phyloP scores from a whole-genome alignment of 64 coral and sea anemone genomes.

The Actinia tenebrosa region DNA sequence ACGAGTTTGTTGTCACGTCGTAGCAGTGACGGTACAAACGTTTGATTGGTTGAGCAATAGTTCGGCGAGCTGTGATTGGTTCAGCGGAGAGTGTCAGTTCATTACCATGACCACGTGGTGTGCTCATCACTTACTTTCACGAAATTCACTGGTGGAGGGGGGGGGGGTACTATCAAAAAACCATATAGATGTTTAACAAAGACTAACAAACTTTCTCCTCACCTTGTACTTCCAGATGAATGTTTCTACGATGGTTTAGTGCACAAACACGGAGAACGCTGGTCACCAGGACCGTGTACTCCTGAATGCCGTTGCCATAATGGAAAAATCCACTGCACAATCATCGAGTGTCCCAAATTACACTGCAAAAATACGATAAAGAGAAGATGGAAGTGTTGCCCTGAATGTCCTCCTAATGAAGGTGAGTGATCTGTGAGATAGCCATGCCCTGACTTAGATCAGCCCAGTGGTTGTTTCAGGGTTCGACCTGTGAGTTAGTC shows the following conservation, averaged over 20 bases:
- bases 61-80: too few species aligned
- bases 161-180: too few species aligned
- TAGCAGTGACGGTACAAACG: background rate
- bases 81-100: too few species aligned
- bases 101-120: too few species aligned
- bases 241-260: constrained; percentile 94
- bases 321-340: constrained; percentile 92
- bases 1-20: too few species aligned
- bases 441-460: background rate
- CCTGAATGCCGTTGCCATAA: constrained; percentile 88
- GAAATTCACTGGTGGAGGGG: too few species aligned
- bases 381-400: constrained; percentile 93
- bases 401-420: constrained; percentile 71
- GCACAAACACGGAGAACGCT: constrained; percentile 79
- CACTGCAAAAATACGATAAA: constrained; percentile 74
- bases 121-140: too few species aligned
- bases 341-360: constrained; percentile 91
- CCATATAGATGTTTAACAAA: too few species aligned
- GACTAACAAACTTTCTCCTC: background rate
- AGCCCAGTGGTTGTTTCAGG: too few species aligned
- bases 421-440: background rate
- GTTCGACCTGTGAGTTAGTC: background rate
- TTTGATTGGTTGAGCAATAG: too few species aligned
- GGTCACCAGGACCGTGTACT: constrained; percentile 98
- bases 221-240: background rate